phyloP scores from a whole-genome alignment of 2,113 vertebrate genomes.

The Paradoxurus hermaphroditus region DNA sequence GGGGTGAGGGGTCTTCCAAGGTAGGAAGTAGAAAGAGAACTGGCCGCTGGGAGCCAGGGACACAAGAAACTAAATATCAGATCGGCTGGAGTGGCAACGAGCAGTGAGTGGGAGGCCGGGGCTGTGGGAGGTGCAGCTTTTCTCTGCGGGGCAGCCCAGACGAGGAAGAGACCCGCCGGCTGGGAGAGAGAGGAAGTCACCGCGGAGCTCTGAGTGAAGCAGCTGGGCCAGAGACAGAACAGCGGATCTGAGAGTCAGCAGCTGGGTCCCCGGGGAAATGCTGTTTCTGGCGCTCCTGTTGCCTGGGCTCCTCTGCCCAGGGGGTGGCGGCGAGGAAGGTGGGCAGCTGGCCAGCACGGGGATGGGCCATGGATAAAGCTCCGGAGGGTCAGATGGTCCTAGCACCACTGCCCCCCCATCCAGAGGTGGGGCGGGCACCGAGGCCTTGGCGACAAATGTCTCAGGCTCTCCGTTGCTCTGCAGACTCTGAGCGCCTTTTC shows the following conservation, averaged over 20 bases:
- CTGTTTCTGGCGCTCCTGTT: background rate
- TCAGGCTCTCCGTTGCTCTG: background rate
- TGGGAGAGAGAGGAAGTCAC: background rate
- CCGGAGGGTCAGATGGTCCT: background rate
- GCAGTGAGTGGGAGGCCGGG: too few species aligned
- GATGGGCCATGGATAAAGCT: background rate
- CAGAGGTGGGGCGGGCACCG: background rate
- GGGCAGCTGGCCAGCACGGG: background rate
- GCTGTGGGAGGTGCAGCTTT: background rate
- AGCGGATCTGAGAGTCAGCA: background rate
- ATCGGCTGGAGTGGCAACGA: background rate
- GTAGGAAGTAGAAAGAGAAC: background rate
- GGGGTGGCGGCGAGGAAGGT: background rate
- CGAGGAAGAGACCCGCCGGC: background rate
- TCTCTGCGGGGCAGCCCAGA: background rate
- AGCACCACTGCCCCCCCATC: background rate
- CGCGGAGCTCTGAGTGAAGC: background rate
- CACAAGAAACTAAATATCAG: background rate
- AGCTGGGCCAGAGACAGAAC: background rate
- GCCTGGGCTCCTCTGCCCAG: background rate
- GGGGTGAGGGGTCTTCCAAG: background rate
- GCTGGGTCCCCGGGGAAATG: background rate
- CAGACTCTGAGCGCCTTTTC: background rate
- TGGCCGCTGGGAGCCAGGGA: background rate
- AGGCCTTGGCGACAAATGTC: background rate